Evolutionary conservation across 2,797 vertebrate species (phyloP), one percentile per base, ranked within the genome.

Genomic region (Anguilla megastoma): DNA sequence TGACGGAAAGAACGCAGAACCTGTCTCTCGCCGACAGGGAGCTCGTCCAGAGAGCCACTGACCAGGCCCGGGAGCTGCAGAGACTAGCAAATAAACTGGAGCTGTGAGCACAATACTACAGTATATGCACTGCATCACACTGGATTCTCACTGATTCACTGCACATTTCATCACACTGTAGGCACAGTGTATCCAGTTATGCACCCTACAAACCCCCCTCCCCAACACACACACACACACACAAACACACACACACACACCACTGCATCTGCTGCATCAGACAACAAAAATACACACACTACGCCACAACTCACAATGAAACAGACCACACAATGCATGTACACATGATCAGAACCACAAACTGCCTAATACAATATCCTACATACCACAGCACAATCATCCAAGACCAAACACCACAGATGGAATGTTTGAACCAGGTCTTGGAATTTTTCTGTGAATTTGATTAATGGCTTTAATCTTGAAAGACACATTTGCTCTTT

Each of bases 1-100:
- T 99, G 91, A 95, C 91, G 87, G 95, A 96, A 87, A 97, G 97
- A 93, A 93, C 95, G 0, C 96, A 96, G 92, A 97, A 96, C 36
- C 94, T 99, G 24, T 97, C 97, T 7, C 90, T 95, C 86, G 96
- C 96, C 7, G 96, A 97, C 94, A 94, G 93, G 66, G 95, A 96
- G 56, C 94, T 98, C 92, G 97, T 98, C 71, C 96, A 96, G 92
- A 96, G 94, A 86, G 97, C 97, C 0, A 93, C 94, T 74, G 90
- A 96, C 0, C 96, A 98, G 0, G 96, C 97, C 2, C 88, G 93
- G 0, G 94, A 96, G 33, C 96, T 99, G 91, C 95, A 96, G 85
- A 94, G 91, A 91, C 95, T 97, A 88, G 97, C 98, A 87, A 91
- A 96, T 6, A 91, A 96, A 69, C 90, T 99, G 89, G 95, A 97